A percentile compares a stretch with the other conserved stretches of the same genome.
These are phyloP conservation scores for Paracentrotus lividus DNA, from an alignment of 53 echinoderm and acorn worm genomes.

Conservation along the genomic window DNA sequence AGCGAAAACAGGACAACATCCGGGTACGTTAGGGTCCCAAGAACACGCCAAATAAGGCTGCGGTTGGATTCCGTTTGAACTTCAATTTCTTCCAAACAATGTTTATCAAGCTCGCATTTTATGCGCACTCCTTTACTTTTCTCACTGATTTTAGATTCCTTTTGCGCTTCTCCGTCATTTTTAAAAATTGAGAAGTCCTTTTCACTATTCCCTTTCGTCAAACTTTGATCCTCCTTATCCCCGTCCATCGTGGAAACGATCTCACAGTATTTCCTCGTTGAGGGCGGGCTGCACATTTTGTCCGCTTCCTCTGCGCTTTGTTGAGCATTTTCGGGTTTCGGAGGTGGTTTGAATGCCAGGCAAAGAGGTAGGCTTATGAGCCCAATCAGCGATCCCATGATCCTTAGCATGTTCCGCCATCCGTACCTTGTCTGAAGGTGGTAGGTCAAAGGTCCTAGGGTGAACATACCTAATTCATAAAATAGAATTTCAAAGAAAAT, in stretches of 20 bases:
- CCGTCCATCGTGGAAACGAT: neutral
- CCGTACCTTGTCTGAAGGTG: constrained; percentile 61
- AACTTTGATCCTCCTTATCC: too few species aligned
- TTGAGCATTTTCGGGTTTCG: neutral
- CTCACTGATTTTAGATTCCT: neutral
- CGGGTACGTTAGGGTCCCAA: neutral
- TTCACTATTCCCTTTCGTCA: neutral
- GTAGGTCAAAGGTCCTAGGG: constrained; percentile 46
- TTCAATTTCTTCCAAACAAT: neutral
- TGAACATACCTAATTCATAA: constrained; percentile 24
- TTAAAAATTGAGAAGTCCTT: neutral
- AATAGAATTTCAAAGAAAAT: neutral
- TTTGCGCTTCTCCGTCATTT: neutral
- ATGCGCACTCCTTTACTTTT: neutral
- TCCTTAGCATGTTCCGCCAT: constrained; percentile 83
- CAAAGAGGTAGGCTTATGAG: constrained; percentile 2
- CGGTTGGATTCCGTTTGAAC: neutral
- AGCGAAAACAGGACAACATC: constrained; percentile 16
- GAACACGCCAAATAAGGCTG: neutral
- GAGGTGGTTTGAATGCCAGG: neutral
- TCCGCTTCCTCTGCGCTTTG: neutral
- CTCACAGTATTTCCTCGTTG: neutral
- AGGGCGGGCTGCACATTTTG: neutral
- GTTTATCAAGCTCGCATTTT: neutral
- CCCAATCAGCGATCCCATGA: constrained; percentile 78